Evolutionary conservation across 2,113 vertebrate genomes (phyloP).

Genomic region (Illadopsis cleaveri): DNA sequence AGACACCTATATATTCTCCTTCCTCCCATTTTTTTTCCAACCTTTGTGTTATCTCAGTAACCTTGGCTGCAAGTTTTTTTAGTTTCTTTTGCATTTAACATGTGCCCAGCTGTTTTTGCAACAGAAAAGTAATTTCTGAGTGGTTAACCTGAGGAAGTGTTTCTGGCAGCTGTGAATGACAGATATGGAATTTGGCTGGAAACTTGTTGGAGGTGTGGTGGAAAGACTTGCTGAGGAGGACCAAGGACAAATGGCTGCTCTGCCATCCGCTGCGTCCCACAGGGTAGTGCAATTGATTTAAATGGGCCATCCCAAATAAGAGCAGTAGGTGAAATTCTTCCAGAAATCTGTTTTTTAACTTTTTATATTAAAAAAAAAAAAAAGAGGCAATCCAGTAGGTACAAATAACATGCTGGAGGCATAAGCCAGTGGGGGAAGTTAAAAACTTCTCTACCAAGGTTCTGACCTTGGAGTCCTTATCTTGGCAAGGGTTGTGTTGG

Average conservation of each 20-base stretch:
- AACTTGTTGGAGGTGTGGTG: not conserved
- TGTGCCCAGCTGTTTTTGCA: not conserved
- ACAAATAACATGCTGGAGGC: not conserved
- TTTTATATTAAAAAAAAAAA: not conserved
- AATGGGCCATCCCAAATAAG: not conserved
- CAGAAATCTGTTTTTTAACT: not conserved
- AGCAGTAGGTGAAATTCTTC: not conserved
- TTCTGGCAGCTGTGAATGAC: not conserved
- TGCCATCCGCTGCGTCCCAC: accelerated
- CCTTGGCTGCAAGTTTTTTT: not conserved
- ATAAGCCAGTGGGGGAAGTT: not conserved
- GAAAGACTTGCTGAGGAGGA: not conserved
- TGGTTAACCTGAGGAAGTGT: not conserved
- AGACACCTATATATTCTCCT: not conserved
- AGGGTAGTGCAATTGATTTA: not conserved
- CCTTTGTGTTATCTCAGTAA: not conserved
- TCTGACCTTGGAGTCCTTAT: not conserved
- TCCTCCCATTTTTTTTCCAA: accelerated
- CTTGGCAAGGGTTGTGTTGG: not conserved
- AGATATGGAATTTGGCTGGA: not conserved
- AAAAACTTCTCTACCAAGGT: not conserved
- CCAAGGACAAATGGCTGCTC: not conserved
- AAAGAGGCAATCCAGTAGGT: not conserved
- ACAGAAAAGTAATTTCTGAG: not conserved
- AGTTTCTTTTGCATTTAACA: not conserved